phyloP scores from a whole-genome alignment of 1,140 invertebrate species.

The Bombus sylvicola region DNA sequence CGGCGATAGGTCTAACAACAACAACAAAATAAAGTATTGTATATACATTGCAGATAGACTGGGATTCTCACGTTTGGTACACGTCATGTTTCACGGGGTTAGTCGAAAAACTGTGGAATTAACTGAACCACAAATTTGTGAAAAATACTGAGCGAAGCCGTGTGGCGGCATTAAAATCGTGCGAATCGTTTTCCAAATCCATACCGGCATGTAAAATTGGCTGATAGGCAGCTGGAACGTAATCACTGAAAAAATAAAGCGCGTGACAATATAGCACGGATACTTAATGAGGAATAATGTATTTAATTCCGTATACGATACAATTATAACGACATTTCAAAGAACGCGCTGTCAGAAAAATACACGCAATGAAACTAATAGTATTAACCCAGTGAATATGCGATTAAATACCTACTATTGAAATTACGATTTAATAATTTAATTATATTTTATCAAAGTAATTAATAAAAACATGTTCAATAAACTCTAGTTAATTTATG shows the following conservation, averaged over 20 bases:
- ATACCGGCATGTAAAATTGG: not conserved
- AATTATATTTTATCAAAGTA: no score
- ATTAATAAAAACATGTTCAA: no score
- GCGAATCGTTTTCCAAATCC: not conserved
- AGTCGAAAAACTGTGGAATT: slow-evolving; percentile 26
- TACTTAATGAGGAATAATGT: slow-evolving; percentile 12
- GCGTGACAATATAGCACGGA: not conserved
- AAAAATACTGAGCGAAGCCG: slow-evolving; percentile 2
- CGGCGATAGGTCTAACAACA: not conserved
- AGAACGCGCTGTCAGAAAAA: not conserved
- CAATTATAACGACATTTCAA: not conserved
- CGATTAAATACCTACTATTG: no score
- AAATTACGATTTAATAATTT: no score
- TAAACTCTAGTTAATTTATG: no score
- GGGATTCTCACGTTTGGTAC: slow-evolving; percentile 24
- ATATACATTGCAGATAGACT: not conserved
- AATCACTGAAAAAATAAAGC: not conserved
- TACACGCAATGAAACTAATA: not conserved
- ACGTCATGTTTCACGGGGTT: slow-evolving; percentile 33
- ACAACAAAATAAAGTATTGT: not conserved
- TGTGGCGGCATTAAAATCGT: not conserved
- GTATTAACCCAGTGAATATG: no score
- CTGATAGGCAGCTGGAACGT: not conserved
- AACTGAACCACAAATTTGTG: slow-evolving; percentile 17
- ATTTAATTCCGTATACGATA: not conserved